phyloP scores from a whole-genome alignment of 2,888 invertebrate genomes.

The Epistrophe grossulariae region DNA sequence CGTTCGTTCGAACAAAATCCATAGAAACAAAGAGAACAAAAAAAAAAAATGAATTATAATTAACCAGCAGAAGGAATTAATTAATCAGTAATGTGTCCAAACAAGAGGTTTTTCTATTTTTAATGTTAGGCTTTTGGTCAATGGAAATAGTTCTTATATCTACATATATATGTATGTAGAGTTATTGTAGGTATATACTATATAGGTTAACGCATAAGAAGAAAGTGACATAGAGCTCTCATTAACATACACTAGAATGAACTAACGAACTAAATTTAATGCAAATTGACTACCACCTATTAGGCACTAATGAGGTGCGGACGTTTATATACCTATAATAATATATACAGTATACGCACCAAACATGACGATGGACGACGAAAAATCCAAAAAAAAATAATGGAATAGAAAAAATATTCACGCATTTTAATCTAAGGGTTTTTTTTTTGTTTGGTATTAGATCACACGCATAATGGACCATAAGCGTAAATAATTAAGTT shows the following conservation, averaged over 20 bases:
- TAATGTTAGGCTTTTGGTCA: slow-evolving; percentile 61
- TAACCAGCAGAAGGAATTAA: slow-evolving; percentile 75
- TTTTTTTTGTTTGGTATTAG: slow-evolving; percentile 22
- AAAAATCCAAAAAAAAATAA: slow-evolving; percentile 9
- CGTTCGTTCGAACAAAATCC: background rate
- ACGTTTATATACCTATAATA: slow-evolving; percentile 42
- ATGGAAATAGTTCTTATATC: background rate
- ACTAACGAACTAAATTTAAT: slow-evolving; percentile 70
- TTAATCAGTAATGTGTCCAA: slow-evolving; percentile 76
- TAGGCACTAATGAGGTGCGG: slow-evolving; percentile 73
- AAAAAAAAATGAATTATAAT: slow-evolving; percentile 69
- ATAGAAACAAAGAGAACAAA: slow-evolving; percentile 8
- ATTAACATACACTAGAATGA: slow-evolving; percentile 57
- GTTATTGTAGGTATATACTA: background rate
- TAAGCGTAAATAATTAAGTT: slow-evolving; percentile 24
- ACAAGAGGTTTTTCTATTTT: slow-evolving; percentile 68
- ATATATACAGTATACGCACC: background rate
- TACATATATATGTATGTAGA: background rate
- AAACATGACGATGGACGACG: background rate
- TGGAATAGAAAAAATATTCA: slow-evolving; percentile 24
- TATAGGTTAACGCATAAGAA: slow-evolving; percentile 19
- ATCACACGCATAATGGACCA: slow-evolving; percentile 33
- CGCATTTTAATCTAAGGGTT: slow-evolving; percentile 34
- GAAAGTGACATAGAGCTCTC: slow-evolving; percentile 48
- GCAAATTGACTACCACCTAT: slow-evolving; percentile 74